A percentile compares a stretch with the other conserved stretches of the same genome.
phyloP scores from a whole-genome alignment of 2,113 vertebrate genomes.

The Pygoscelis antarcticus region DNA sequence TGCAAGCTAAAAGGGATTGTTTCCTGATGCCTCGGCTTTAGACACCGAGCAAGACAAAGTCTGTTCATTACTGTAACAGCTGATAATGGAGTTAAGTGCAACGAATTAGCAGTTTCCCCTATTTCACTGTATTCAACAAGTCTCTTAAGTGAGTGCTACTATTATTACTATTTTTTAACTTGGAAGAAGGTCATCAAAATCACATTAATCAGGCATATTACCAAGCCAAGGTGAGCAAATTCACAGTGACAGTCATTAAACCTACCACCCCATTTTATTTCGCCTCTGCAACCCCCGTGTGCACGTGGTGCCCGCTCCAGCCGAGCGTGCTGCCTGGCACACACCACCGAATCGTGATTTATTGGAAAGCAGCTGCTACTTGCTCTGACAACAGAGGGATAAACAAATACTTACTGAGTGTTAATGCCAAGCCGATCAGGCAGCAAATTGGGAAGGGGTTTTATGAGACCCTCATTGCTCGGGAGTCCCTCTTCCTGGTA shows the following conservation, averaged over 20 bases:
- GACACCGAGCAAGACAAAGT: neutral
- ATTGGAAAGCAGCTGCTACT: neutral
- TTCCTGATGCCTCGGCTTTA: neutral
- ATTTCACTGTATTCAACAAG: accelerated
- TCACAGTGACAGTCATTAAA: neutral
- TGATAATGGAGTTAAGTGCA: neutral
- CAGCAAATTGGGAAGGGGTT: neutral
- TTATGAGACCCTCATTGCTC: neutral
- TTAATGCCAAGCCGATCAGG: accelerated
- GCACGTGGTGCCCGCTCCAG: neutral
- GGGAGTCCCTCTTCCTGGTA: accelerated
- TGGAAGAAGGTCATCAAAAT: neutral
- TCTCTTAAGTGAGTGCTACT: neutral
- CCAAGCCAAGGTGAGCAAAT: neutral
- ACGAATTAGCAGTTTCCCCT: neutral
- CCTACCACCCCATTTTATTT: accelerated
- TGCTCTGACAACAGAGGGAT: neutral
- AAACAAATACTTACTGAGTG: neutral
- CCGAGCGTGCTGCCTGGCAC: neutral
- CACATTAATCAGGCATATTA: neutral
- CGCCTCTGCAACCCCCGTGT: accelerated
- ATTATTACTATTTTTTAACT: neutral
- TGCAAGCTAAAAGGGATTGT: accelerated
- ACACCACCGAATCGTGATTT: accelerated
- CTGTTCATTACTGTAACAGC: neutral